These are phyloP conservation scores for Lepidotrigona ventralis DNA, from an alignment of 1,140 invertebrate genomes.

Conservation along the genomic window DNA sequence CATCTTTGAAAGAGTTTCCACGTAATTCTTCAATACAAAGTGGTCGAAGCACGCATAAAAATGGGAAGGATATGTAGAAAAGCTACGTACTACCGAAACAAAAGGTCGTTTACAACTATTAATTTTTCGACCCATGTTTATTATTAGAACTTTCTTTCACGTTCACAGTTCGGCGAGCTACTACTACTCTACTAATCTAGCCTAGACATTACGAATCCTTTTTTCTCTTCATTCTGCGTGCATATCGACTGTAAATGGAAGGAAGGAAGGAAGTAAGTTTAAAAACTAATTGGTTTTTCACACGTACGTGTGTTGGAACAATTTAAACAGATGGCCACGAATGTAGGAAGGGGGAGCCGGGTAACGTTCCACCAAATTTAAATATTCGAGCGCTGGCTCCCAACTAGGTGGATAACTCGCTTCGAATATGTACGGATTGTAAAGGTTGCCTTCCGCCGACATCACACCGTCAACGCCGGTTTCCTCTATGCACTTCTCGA, in stretches of 20 bases:
- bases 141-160: too few relatives aligned
- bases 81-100: too few relatives aligned
- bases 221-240: background rate
- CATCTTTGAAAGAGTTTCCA: too few relatives aligned
- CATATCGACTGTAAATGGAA: background rate
- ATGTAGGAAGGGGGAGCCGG: slow-evolving; percentile 95
- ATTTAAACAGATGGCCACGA: slow-evolving; percentile 97
- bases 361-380: slow-evolving; percentile 90
- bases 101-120: too few relatives aligned
- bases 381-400: slow-evolving; percentile 94
- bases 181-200: too few relatives aligned
- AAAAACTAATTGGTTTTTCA: background rate
- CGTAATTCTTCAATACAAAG: too few relatives aligned
- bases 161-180: too few relatives aligned
- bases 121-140: too few relatives aligned
- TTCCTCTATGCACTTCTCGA: slow-evolving; percentile 90
- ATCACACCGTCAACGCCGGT: slow-evolving; percentile 95
- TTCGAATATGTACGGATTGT: slow-evolving; percentile 96
- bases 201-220: too few relatives aligned
- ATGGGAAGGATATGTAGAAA: too few relatives aligned
- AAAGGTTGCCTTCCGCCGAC: slow-evolving; percentile 96
- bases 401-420: slow-evolving; percentile 89
- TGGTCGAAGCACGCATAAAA: too few relatives aligned
- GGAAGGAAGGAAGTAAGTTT: background rate
- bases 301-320: slow-evolving; percentile 96